phyloP scores from a whole-genome alignment of 2,797 vertebrate species.

The Amphiprion clarkii region DNA sequence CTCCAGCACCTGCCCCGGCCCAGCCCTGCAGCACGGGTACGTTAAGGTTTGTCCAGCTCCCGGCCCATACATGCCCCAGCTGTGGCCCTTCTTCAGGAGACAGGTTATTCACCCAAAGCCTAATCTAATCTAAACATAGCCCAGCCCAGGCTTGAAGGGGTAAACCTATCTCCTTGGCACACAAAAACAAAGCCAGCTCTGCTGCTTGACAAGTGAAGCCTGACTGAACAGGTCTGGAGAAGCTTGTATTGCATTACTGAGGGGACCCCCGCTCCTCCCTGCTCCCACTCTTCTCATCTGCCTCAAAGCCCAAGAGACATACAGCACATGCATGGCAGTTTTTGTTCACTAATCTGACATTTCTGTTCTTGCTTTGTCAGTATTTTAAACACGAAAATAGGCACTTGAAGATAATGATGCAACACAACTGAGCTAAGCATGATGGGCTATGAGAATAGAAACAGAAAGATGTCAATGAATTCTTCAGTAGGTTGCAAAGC shows the following conservation, averaged over 20 bases:
- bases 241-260: conserved; percentile 69
- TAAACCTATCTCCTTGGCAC: conserved; percentile 78
- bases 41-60: conserved; percentile 50
- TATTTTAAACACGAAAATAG: conserved; percentile 51
- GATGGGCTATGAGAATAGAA: conserved; percentile 42
- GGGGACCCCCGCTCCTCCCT: conserved; percentile 31
- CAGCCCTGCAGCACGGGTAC: conserved; percentile 46
- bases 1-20: conserved; percentile 51
- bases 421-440: conserved; percentile 44
- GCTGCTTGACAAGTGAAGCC: conserved; percentile 75
- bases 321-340: conserved; percentile 5
- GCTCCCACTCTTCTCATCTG: conserved; percentile 34
- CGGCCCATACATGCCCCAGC: conserved; percentile 53
- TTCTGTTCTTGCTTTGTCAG: conserved; percentile 52
- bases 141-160: conserved; percentile 76
- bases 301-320: conserved; percentile 49
- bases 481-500: conserved; percentile 32
- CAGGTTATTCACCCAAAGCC: conserved; percentile 62
- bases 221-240: conserved; percentile 82
- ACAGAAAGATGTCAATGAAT: conserved; percentile 52
- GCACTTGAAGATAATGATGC: conserved; percentile 34
- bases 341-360: conserved; percentile 57
- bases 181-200: conserved; percentile 75
- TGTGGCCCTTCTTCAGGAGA: conserved; percentile 57
- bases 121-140: conserved; percentile 81